Evolutionary conservation across 2,797 vertebrate species (phyloP).

Genomic region (Danio choprae): DNA sequence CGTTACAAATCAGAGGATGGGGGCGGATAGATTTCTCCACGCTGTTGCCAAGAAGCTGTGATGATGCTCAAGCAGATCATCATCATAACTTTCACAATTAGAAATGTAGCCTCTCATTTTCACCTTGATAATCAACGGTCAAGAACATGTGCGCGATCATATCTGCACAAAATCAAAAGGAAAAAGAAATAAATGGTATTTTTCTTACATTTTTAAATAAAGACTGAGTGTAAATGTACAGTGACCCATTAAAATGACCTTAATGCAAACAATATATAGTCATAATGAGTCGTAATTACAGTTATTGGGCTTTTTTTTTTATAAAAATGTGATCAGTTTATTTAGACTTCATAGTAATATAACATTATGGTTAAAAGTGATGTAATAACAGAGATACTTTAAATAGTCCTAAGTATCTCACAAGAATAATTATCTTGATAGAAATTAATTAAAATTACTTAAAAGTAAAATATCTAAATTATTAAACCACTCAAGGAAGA

Average conservation of each 20-base stretch:
- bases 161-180: background rate
- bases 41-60: slow-evolving; percentile 44
- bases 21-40: slow-evolving; percentile 37
- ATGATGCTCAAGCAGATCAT: slow-evolving; percentile 26
- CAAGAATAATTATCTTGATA: background rate
- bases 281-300: too few species aligned
- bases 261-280: too few species aligned
- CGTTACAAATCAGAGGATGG: slow-evolving; percentile 22
- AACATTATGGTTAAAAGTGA: background rate
- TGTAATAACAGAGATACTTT: background rate
- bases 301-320: too few species aligned
- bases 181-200: background rate
- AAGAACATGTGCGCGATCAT: background rate
- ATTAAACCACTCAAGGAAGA: background rate
- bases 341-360: background rate
- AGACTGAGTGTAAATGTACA: background rate
- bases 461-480: background rate
- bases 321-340: too few species aligned
- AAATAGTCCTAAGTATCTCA: background rate
- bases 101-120: background rate
- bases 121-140: background rate
- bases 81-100: slow-evolving; percentile 21
- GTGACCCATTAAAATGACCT: background rate
- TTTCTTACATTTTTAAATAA: background rate
- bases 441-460: background rate